Evolutionary conservation across 2,797 vertebrate genomes (phyloP), one percentile per base, ranked within the genome.

Genomic region (Helicolenus hilgendorfi): DNA sequence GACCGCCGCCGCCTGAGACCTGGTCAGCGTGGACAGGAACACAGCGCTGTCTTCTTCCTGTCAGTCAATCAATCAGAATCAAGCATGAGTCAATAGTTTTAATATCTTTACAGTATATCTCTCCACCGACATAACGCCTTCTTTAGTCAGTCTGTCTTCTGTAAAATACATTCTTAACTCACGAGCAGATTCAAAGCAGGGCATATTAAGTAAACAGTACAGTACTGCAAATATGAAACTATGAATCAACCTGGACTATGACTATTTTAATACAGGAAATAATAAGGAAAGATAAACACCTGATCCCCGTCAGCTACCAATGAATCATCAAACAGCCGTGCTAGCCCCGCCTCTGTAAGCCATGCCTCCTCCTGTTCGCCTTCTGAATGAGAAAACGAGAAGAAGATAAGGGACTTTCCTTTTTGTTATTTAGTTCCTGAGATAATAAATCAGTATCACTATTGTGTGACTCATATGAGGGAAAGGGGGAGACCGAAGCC

Each of bases 341-440:
- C 97, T 10, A 99, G 95, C 41, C 99, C 99, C 0, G 98, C 98
- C 95, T 99, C 98, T 38, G 97, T 98, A 49, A 99, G 97, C 99
- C 99, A 99, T 38, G 99, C 98, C 95, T 99, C 98, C 93, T 99
- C 99, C 92, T 98, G 94, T 76, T 99, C 99, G 0, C 99, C 99
- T 68, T 99, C 99, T 99, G 74, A 64, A 89, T 70, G 8, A 76
- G 8, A 77, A 56, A 70, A 77, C 22, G 2, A 76, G 4, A 67
- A 15, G 63, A 53, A 24, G n/a, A 29, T 29, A 2, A 58, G 2
- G 7, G 8, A 33, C 2, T 18, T 11, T 55, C n/a, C 18, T 22
- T 18, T 15, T 26, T 55, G 53, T n/a, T 26, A 29, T n/a, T 8
- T 31, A 1, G 6, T 59, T 64, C 1, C 31, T 60, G 10, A 72